Percentiles rank a stretch among this genome's conserved stretches.
phyloP scores from a whole-genome alignment of 1,140 invertebrate genomes.

The Calephelis nemesis region DNA sequence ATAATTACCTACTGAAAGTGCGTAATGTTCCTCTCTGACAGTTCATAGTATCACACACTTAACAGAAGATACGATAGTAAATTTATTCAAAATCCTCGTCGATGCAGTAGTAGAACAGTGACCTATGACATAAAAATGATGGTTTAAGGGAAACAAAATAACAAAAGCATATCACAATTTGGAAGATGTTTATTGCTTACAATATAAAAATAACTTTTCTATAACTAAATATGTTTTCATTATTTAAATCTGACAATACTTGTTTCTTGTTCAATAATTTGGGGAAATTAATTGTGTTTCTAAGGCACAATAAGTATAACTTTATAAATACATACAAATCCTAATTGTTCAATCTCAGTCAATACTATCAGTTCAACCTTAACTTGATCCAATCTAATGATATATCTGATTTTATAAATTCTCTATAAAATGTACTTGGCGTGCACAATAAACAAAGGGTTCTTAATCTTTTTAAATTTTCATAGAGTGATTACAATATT shows the following conservation, averaged over 20 bases:
- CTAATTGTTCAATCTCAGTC: slow-evolving; percentile 16
- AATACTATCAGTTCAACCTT: not conserved
- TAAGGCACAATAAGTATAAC: slow-evolving; percentile 20
- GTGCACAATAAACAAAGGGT: too few relatives aligned
- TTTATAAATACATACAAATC: not conserved
- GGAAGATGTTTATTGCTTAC: slow-evolving; percentile 18
- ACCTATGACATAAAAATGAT: too few relatives aligned
- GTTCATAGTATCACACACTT: too few relatives aligned
- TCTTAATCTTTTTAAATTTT: too few relatives aligned
- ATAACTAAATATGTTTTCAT: slow-evolving; percentile 13
- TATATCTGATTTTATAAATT: too few relatives aligned
- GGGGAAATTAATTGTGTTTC: slow-evolving; percentile 1
- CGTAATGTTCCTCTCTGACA: too few relatives aligned
- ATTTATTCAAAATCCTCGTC: too few relatives aligned
- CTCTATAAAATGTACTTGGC: too few relatives aligned
- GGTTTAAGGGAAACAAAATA: not conserved
- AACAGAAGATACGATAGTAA: too few relatives aligned
- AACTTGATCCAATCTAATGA: not conserved
- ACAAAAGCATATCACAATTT: not conserved
- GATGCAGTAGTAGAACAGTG: too few relatives aligned
- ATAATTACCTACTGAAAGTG: too few relatives aligned
- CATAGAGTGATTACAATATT: too few relatives aligned
- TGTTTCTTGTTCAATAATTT: slow-evolving; percentile 10
- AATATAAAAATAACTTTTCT: slow-evolving; percentile 23
- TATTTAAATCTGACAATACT: slow-evolving; percentile 18